Conservation (phyloP, 2,888 invertebrate genomes). For the Dicyrtomina minuta region DNA sequence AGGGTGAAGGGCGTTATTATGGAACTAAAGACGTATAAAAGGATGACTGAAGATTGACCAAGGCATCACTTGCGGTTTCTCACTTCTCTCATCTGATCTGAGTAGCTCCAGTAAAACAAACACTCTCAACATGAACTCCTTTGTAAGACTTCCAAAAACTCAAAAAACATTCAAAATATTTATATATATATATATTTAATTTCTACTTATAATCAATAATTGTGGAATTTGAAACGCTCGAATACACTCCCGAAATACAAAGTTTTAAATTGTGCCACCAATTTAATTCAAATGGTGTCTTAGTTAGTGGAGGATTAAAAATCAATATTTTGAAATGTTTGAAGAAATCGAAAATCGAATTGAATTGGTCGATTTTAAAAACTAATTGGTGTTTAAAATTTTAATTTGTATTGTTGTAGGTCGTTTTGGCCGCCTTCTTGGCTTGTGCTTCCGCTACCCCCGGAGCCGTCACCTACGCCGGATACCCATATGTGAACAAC, state of each 20-base stretch:
- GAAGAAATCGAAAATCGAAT: no score
- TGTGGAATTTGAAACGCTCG: no score
- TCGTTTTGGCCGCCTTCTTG: slow-evolving; percentile 48
- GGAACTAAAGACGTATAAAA: not conserved
- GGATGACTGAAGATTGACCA: not conserved
- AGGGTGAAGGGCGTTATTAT: not conserved
- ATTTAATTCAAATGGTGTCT: no score
- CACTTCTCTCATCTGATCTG: no score
- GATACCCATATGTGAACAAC: no score
- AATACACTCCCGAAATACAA: no score
- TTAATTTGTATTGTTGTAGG: slow-evolving; percentile 37
- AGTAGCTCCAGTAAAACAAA: slow-evolving; percentile 3
- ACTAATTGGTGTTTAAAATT: no score
- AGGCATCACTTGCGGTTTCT: slow-evolving; percentile 9
- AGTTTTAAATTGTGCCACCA: slow-evolving; percentile 55
- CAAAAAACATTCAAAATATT: not conserved
- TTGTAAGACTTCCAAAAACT: not conserved
- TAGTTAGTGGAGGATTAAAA: no score
- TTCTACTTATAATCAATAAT: no score
- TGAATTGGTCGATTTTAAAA: no score
- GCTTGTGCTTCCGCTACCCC: slow-evolving; percentile 43
- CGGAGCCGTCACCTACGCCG: slow-evolving; percentile 5
- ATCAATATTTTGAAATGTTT: no score
- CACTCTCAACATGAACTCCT: slow-evolving; percentile 10
- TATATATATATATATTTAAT: not conserved